These are phyloP conservation scores for Chaunax sp. DNA, from an alignment of 2,797 vertebrate genomes.

Conservation along the genomic window DNA sequence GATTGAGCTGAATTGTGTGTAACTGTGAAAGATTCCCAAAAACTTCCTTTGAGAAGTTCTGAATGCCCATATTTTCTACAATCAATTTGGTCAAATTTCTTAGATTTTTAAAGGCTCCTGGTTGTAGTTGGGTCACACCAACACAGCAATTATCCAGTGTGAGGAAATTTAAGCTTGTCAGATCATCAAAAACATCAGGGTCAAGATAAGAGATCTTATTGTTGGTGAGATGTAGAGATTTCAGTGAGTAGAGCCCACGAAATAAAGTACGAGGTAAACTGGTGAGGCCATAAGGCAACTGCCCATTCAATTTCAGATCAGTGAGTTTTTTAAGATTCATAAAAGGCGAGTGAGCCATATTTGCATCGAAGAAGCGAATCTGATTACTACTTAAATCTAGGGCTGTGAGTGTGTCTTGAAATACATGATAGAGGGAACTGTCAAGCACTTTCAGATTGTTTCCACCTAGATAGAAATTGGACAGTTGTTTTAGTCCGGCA, in stretches of 20 bases:
- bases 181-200: slow-evolving; percentile 83
- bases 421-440: slow-evolving; percentile 46
- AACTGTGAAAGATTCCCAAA: slow-evolving; percentile 87
- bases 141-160: slow-evolving; percentile 80
- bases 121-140: slow-evolving; percentile 80
- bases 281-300: slow-evolving; percentile 80
- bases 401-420: slow-evolving; percentile 77
- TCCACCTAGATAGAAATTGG: slow-evolving; percentile 86
- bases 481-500: slow-evolving; percentile 77
- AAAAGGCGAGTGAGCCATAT: slow-evolving; percentile 79
- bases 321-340: slow-evolving; percentile 79
- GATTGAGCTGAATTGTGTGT: slow-evolving; percentile 78
- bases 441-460: slow-evolving; percentile 84
- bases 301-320: slow-evolving; percentile 81
- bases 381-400: slow-evolving; percentile 82
- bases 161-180: slow-evolving; percentile 79
- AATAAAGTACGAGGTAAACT: slow-evolving; percentile 79
- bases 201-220: slow-evolving; percentile 79
- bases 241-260: slow-evolving; percentile 77
- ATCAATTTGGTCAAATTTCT: slow-evolving; percentile 73
- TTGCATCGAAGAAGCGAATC: slow-evolving; percentile 69
- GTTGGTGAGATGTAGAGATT: slow-evolving; percentile 79
- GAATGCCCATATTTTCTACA: slow-evolving; percentile 87
- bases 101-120: slow-evolving; percentile 88
- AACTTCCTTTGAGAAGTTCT: slow-evolving; percentile 81